These are phyloP conservation scores for Etheostoma cragini DNA, from an alignment of 2,113 vertebrate genomes.

Conservation along the genomic window DNA sequence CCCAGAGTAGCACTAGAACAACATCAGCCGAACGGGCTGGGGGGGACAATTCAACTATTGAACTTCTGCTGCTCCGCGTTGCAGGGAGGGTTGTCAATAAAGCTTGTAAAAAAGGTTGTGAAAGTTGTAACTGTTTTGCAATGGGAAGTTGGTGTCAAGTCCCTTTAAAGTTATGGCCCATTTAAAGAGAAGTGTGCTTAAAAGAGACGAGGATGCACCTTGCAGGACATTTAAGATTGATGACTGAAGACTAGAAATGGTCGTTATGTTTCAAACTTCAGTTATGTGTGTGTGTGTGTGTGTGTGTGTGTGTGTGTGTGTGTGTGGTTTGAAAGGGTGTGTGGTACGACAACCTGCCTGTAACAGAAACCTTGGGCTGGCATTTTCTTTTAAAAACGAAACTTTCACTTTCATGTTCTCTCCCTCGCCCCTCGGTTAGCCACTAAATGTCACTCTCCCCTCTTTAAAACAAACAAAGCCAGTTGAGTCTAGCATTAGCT, in stretches of 20 bases:
- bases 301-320: slow-evolving; percentile 32
- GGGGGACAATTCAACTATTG: slow-evolving; percentile 71
- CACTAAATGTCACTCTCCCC: slow-evolving; percentile 79
- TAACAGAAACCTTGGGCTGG: slow-evolving; percentile 71
- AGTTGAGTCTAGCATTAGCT: slow-evolving; percentile 75
- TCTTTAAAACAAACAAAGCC: slow-evolving; percentile 81
- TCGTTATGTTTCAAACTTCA: slow-evolving; percentile 46
- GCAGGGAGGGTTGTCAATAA: slow-evolving; percentile 77
- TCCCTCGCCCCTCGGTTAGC: slow-evolving; percentile 76
- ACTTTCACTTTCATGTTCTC: slow-evolving; percentile 80
- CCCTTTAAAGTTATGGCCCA: slow-evolving; percentile 80
- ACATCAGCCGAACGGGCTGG: slow-evolving; percentile 64
- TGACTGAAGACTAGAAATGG: slow-evolving; percentile 68
- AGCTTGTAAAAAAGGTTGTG: slow-evolving; percentile 78
- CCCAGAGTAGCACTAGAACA: slow-evolving; percentile 75
- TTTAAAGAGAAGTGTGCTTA: slow-evolving; percentile 79
- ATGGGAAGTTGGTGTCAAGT: slow-evolving; percentile 80
- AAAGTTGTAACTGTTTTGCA: slow-evolving; percentile 79
- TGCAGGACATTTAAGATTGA: slow-evolving; percentile 72
- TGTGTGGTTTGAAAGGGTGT: slow-evolving; percentile 44
- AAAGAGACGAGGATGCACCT: slow-evolving; percentile 78
- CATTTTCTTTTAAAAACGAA: slow-evolving; percentile 75
- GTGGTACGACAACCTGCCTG: slow-evolving; percentile 67
- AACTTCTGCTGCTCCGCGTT: slow-evolving; percentile 54
- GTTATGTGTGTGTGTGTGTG: neutral